phyloP scores from a whole-genome alignment of 2,888 invertebrate genomes.

The Mesodorylaimus sp. region DNA sequence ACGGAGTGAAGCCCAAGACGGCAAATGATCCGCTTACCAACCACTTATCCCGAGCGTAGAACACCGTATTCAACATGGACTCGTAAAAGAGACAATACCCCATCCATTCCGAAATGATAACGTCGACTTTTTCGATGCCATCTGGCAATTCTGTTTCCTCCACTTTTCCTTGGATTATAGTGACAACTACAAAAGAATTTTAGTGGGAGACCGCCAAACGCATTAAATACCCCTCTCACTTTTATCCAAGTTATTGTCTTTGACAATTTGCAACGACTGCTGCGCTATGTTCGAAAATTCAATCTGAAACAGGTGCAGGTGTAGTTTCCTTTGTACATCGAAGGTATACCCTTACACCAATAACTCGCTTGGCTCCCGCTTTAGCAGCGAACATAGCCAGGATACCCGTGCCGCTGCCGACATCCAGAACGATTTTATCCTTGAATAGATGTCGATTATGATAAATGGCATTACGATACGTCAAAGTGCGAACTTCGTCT shows the following conservation, averaged over 20 bases:
- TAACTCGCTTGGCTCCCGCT: constrained; percentile 82
- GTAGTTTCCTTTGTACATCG: background rate
- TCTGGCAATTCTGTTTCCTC: constrained; percentile 79
- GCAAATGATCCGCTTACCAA: constrained; percentile 36
- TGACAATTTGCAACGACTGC: constrained; percentile 83
- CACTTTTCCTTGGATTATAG: constrained; percentile 44
- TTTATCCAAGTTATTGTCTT: constrained; percentile 40
- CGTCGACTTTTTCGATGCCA: constrained; percentile 73
- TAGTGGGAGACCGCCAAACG: background rate
- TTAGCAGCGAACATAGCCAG: constrained; percentile 99
- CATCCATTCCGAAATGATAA: constrained; percentile 66
- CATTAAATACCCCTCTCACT: constrained; percentile 19
- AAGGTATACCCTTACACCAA: constrained; percentile 43
- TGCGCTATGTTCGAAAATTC: constrained; percentile 98
- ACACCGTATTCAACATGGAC: constrained; percentile 97
- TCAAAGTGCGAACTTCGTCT: constrained; percentile 92
- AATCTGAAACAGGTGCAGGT: constrained; percentile 37
- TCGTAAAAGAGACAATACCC: constrained; percentile 85
- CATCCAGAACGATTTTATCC: constrained; percentile 71
- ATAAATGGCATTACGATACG: constrained; percentile 96
- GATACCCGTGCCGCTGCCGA: constrained; percentile 97
- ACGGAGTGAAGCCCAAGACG: background rate
- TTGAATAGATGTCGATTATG: constrained; percentile 96
- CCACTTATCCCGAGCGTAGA: constrained; percentile 95
- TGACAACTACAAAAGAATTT: constrained; percentile 25